These are phyloP conservation scores for Rhimphoctona megacephalus DNA, from an alignment of 2,888 invertebrate genomes.

Conservation along the genomic window DNA sequence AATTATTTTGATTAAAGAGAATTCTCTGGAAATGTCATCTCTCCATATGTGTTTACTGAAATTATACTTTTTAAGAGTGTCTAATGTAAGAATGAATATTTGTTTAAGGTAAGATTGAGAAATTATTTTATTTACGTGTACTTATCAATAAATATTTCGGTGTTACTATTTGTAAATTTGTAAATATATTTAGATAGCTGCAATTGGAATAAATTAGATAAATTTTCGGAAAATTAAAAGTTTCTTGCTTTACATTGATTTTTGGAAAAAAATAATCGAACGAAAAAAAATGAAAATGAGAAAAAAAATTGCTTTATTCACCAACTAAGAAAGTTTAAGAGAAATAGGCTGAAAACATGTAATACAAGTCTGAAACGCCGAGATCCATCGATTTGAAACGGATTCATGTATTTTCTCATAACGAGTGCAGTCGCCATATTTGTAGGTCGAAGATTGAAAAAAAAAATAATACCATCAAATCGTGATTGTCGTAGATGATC, in stretches of 20 bases:
- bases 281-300: not conserved
- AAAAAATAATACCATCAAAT: constrained; percentile 56
- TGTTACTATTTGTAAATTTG: too few species aligned
- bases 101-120: too few species aligned
- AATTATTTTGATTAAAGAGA: too few species aligned
- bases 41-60: too few species aligned
- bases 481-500: constrained; percentile 12
- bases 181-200: not conserved
- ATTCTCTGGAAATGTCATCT: too few species aligned
- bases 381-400: not conserved
- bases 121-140: too few species aligned
- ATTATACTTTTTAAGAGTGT: too few species aligned
- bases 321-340: not conserved
- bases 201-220: not conserved
- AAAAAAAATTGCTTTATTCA: not conserved
- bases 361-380: not conserved
- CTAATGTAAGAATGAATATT: too few species aligned
- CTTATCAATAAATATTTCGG: too few species aligned
- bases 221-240: not conserved
- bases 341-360: not conserved
- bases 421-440: constrained; percentile 20
- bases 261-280: not conserved
- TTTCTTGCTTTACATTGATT: not conserved
- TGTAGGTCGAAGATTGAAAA: constrained; percentile 23
- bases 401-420: constrained; percentile 23